Percentiles rank a stretch among this genome's conserved stretches.
phyloP scores from a whole-genome alignment of 2,888 invertebrate species.

The Tenthredo mesomela region DNA sequence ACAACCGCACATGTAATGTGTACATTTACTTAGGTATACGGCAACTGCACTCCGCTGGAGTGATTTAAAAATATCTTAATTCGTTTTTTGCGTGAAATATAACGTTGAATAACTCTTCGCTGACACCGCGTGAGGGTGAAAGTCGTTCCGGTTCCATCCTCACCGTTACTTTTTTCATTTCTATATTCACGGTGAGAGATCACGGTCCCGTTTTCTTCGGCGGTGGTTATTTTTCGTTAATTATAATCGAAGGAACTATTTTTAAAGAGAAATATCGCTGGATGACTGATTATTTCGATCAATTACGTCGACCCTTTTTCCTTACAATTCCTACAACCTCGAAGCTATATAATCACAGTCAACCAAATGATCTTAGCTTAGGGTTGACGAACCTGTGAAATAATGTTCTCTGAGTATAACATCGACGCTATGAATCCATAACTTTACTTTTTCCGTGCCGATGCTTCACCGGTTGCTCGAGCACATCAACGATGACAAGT shows the following conservation, averaged over 20 bases:
- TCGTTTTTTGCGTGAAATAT: constrained; percentile 39
- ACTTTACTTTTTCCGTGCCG: not conserved
- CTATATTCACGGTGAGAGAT: not conserved
- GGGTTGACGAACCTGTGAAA: not conserved
- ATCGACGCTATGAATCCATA: not conserved
- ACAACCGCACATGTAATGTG: not conserved
- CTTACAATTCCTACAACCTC: not conserved
- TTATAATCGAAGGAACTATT: not conserved
- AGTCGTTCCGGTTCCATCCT: not conserved
- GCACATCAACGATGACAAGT: not conserved
- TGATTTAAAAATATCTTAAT: constrained; percentile 43
- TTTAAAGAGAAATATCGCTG: not conserved
- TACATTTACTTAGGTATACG: not conserved
- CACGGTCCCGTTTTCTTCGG: not conserved
- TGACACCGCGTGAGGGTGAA: constrained; percentile 11
- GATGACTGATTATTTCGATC: constrained; percentile 14
- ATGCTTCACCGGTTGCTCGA: not conserved
- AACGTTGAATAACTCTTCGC: constrained; percentile 37
- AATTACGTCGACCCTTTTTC: not conserved
- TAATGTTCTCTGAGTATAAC: not conserved
- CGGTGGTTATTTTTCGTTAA: not conserved
- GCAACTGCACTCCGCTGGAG: constrained; percentile 7
- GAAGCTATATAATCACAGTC: constrained; percentile 6
- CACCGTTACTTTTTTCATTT: not conserved
- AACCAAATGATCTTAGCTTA: not conserved